Percentiles rank a stretch among this genome's conserved stretches.
These are phyloP conservation scores for Guaruba guarouba DNA, from an alignment of 2,113 vertebrate species.

Conservation along the genomic window DNA sequence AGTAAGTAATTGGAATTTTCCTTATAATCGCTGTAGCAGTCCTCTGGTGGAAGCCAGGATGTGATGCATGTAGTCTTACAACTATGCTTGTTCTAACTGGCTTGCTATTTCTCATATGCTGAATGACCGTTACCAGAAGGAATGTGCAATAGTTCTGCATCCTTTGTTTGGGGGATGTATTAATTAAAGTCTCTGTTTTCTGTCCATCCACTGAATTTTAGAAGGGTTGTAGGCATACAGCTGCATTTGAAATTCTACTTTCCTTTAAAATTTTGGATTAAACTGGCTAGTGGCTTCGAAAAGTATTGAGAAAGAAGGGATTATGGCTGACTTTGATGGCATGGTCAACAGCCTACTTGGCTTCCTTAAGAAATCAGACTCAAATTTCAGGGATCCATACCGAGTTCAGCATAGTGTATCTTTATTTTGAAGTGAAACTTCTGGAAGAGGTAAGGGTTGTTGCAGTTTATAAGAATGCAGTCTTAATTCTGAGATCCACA, in stretches of 20 bases:
- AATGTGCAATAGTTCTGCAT: background rate
- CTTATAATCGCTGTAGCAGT: background rate
- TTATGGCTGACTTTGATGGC: background rate
- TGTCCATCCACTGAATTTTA: background rate
- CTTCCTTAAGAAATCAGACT: background rate
- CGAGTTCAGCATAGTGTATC: background rate
- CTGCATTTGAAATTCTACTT: background rate
- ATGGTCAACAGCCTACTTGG: background rate
- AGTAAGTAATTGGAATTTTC: background rate
- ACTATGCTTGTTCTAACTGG: background rate
- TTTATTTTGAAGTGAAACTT: background rate
- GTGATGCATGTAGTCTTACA: background rate
- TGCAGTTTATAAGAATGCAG: background rate
- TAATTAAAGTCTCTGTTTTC: background rate
- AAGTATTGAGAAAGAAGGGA: background rate
- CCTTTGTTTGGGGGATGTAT: background rate
- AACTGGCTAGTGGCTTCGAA: background rate
- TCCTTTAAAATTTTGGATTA: background rate
- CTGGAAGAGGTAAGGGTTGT: background rate
- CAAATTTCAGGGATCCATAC: background rate
- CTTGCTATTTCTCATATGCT: background rate
- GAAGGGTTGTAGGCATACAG: background rate
- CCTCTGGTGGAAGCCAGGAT: background rate
- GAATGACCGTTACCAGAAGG: background rate
- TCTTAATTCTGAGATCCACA: background rate